Conservation (phyloP, 1,140 invertebrate genomes). For the Helicoverpa armigera region DNA sequence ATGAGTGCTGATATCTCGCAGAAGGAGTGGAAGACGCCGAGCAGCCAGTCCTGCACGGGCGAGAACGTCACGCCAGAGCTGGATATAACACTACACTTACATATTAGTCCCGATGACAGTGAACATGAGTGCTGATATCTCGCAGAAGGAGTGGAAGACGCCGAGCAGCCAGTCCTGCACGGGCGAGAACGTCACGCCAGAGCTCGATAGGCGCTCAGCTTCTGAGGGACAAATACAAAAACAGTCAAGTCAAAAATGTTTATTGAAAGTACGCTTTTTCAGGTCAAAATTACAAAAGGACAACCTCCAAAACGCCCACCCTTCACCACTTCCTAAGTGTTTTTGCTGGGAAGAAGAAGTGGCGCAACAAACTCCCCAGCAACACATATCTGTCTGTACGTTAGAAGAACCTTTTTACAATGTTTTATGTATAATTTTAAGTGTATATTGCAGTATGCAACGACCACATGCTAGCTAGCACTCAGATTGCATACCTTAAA, state of each 20-base stretch:
- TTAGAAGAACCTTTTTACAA: too few species aligned
- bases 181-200: slow-evolving; percentile 53
- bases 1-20: slow-evolving; percentile 80
- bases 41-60: slow-evolving; percentile 75
- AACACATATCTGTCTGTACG: too few species aligned
- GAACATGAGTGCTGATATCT: slow-evolving; percentile 79
- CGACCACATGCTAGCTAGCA: too few species aligned
- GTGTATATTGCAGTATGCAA: too few species aligned
- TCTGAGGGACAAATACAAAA: slow-evolving; percentile 54
- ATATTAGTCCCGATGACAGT: slow-evolving; percentile 76
- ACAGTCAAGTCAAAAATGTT: background rate
- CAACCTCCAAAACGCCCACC: too few species aligned
- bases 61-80: slow-evolving; percentile 51
- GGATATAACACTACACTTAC: slow-evolving; percentile 58
- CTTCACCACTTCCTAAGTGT: too few species aligned
- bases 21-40: slow-evolving; percentile 80
- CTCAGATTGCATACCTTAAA: too few species aligned
- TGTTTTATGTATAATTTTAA: too few species aligned
- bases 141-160: slow-evolving; percentile 80
- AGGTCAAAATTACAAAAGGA: too few species aligned
- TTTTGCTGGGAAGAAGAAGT: too few species aligned
- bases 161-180: slow-evolving; percentile 80
- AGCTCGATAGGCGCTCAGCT: slow-evolving; percentile 54
- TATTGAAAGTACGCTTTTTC: too few species aligned
- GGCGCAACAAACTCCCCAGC: too few species aligned